A percentile compares a stretch with the other conserved stretches of the same genome.
phyloP scores from a whole-genome alignment of 2,113 vertebrate genomes.

The Prunella fulvescens region DNA sequence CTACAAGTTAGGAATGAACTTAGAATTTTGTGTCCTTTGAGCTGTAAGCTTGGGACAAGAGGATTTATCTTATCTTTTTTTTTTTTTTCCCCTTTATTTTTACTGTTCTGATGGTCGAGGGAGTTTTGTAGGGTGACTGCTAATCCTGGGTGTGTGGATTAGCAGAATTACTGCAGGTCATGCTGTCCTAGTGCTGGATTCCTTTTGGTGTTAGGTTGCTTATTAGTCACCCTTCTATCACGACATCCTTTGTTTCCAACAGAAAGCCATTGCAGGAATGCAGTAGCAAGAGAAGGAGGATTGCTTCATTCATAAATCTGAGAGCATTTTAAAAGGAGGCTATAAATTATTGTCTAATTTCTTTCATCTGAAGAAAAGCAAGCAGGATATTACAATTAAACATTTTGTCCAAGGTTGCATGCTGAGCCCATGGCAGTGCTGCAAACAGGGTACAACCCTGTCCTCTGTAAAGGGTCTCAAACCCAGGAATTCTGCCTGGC shows the following conservation, averaged over 20 bases:
- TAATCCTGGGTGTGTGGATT: neutral
- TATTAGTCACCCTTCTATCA: neutral
- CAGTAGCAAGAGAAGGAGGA: neutral
- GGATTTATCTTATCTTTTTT: neutral
- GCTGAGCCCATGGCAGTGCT: neutral
- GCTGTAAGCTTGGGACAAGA: neutral
- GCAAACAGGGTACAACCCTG: neutral
- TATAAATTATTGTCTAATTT: constrained; percentile 21
- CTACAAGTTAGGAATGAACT: neutral
- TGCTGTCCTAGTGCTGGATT: neutral
- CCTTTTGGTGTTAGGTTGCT: neutral
- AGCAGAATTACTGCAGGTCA: neutral
- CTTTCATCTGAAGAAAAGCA: constrained; percentile 17
- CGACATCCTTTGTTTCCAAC: neutral
- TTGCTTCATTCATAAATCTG: constrained; percentile 50
- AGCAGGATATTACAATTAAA: neutral
- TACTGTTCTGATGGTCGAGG: neutral
- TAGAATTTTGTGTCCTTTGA: neutral
- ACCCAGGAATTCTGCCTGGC: neutral
- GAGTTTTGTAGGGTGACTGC: neutral
- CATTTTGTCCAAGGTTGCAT: neutral
- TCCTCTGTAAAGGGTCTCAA: neutral
- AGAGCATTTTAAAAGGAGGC: neutral
- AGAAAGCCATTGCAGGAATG: neutral
- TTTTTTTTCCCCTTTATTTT: neutral